These are phyloP conservation scores for Mionectes macconnelli DNA, from an alignment of 2,113 vertebrate genomes.

Conservation along the genomic window DNA sequence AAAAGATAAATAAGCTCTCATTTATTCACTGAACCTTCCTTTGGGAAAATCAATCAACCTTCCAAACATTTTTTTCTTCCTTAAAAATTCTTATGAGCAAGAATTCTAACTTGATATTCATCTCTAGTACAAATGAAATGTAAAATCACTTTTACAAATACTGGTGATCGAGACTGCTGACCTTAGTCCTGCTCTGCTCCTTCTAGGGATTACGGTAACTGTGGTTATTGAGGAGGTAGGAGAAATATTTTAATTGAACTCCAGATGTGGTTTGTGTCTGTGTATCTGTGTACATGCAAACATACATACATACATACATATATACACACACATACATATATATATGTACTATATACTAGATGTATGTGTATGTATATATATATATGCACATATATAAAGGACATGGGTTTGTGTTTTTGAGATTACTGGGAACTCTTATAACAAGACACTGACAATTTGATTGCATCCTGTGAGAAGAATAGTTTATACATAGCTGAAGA, in stretches of 20 bases:
- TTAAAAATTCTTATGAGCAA: background rate
- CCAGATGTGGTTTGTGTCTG: background rate
- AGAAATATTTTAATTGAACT: conserved; percentile 22
- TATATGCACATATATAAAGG: background rate
- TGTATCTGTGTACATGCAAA: background rate
- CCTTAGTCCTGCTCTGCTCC: background rate
- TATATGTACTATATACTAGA: background rate
- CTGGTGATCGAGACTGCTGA: background rate
- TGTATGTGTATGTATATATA: rapidly evolving
- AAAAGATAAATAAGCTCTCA: background rate
- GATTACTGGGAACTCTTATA: background rate
- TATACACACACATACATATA: too few species aligned
- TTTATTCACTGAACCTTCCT: background rate
- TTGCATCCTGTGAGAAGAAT: background rate
- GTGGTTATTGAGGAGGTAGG: background rate
- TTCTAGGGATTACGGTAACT: background rate
- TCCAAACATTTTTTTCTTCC: background rate
- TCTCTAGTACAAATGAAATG: background rate
- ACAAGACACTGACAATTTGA: background rate
- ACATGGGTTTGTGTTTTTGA: background rate
- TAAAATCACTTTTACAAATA: background rate
- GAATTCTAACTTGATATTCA: background rate
- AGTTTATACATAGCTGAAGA: conserved; percentile 4
- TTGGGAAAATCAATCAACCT: background rate
- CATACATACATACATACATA: background rate